Evolutionary conservation across 1,140 invertebrate genomes (phyloP), one percentile per base, ranked within the genome.

Genomic region (Ostrea edulis): DNA sequence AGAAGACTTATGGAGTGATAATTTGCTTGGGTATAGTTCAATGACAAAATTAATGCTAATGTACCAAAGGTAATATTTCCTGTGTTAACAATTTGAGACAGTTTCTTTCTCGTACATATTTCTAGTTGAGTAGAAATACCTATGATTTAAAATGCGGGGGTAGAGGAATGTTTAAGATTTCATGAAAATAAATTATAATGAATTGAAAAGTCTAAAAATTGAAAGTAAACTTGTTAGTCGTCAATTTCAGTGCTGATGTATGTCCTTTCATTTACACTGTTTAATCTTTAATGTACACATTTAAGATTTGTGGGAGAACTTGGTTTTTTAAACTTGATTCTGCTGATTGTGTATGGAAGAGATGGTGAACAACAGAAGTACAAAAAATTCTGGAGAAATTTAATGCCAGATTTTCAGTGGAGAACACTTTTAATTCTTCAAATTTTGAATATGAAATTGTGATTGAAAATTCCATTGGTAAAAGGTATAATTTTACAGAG

Each of bases 21-120:
- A 77, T 77, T 77, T 25, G 68, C 68, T 77, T 77, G 29, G 25
- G 29, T 77, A 77, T 25, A 77, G 29, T 25, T 77, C 68, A 77
- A 77, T 77, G 68, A 77, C 68, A 11, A 77, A 77, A 77, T 77
- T 77, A 77, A 77, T 77, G 68, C 68, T 77, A 77, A 77, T 77
- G 25, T 77, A 29, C 22, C 14, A 14, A 77, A 25, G 14, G 29
- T 77, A n/a, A 25, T 77, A 25, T 77, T 77, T 77, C 68, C 68
- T 77, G 68, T 77, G 68, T 77, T 29, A 77, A 14, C 14, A 44
- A 20, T 62, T 12, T 58, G 20, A 20, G 55, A 12, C 55, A 58
- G 12, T 58, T 20, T 71, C 29, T 1, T 35, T 77, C 14, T 4
- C 35, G 25, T 12, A 17, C 12, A 29, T 12, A 12, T 77, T 29